These are phyloP conservation scores for Nothobranchius kuhntae DNA, from an alignment of 2,113 vertebrate genomes.

Conservation along the genomic window DNA sequence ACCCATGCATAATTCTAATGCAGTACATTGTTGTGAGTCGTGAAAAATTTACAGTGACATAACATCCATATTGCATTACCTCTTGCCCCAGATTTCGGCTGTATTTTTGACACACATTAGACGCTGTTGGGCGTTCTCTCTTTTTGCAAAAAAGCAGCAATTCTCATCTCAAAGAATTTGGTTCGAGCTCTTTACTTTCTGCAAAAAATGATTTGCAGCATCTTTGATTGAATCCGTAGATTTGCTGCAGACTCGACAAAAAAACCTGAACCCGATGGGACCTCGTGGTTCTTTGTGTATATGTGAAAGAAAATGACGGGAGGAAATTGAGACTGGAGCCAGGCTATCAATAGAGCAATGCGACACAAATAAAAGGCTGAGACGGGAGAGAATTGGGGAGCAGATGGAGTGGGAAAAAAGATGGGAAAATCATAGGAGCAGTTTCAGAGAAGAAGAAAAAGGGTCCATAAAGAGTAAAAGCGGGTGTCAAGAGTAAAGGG, in stretches of 20 bases:
- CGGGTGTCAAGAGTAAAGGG: conserved; percentile 39
- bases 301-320: conserved; percentile 32
- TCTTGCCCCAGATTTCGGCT: conserved; percentile 69
- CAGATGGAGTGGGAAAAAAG: conserved; percentile 64
- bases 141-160: conserved; percentile 37
- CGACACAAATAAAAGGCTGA: conserved; percentile 45
- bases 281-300: conserved; percentile 32
- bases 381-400: conserved; percentile 44
- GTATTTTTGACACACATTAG: conserved; percentile 68
- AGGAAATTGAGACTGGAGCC: conserved; percentile 40
- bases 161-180: conserved; percentile 30
- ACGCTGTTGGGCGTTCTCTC: conserved; percentile 12
- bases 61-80: conserved; percentile 72
- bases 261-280: conserved; percentile 35
- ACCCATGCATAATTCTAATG: conserved; percentile 56
- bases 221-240: conserved; percentile 39
- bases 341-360: conserved; percentile 41
- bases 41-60: conserved; percentile 65
- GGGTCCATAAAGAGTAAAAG: conserved; percentile 47
- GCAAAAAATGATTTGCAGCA: conserved; percentile 25
- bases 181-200: conserved; percentile 38
- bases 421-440: conserved; percentile 53
- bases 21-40: conserved; percentile 53
- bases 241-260: conserved; percentile 54
- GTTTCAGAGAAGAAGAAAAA: conserved; percentile 40